Evolutionary conservation across 1,140 invertebrate genomes (phyloP).

Genomic region (Neodiprion pinetum): DNA sequence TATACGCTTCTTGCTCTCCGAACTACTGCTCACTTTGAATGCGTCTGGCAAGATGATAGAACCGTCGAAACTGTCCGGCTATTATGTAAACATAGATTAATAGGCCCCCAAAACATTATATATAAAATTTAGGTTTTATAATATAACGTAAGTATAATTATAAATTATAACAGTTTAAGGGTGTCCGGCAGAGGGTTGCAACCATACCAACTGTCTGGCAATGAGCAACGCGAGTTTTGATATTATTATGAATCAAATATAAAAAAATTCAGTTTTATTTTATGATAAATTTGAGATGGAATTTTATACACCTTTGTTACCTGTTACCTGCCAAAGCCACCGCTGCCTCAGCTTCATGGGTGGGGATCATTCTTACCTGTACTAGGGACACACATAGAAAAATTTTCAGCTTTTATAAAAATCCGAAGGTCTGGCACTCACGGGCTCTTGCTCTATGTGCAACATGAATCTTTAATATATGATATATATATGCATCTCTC

Average conservation of each 20-base stretch:
- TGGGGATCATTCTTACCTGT: slow-evolving; percentile 26
- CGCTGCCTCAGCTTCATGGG: slow-evolving; percentile 22
- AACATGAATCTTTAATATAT: no score
- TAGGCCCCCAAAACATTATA: slow-evolving; percentile 30
- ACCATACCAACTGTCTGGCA: slow-evolving; percentile 32
- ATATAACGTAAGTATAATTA: slow-evolving; percentile 37
- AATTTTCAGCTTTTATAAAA: slow-evolving; percentile 33
- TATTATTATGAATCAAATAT: slow-evolving; percentile 9
- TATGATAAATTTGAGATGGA: no score
- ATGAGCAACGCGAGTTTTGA: slow-evolving; percentile 33
- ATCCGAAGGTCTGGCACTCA: slow-evolving; percentile 28
- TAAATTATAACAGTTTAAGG: slow-evolving; percentile 33
- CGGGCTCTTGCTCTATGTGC: slow-evolving; percentile 22
- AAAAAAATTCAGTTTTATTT: no score
- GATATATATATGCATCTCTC: no score
- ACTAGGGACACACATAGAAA: slow-evolving; percentile 23
- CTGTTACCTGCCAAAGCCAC: slow-evolving; percentile 19
- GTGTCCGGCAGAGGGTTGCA: slow-evolving; percentile 30
- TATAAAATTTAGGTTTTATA: slow-evolving; percentile 37
- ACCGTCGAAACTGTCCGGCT: slow-evolving; percentile 33
- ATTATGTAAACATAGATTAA: slow-evolving; percentile 32
- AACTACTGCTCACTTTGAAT: slow-evolving; percentile 24
- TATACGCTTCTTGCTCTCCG: slow-evolving; percentile 26
- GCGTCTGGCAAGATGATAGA: slow-evolving; percentile 32
- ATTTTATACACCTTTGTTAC: neutral